These are phyloP conservation scores for Ceratitis capitata DNA, from an alignment of 1,140 invertebrate species.

Conservation along the genomic window DNA sequence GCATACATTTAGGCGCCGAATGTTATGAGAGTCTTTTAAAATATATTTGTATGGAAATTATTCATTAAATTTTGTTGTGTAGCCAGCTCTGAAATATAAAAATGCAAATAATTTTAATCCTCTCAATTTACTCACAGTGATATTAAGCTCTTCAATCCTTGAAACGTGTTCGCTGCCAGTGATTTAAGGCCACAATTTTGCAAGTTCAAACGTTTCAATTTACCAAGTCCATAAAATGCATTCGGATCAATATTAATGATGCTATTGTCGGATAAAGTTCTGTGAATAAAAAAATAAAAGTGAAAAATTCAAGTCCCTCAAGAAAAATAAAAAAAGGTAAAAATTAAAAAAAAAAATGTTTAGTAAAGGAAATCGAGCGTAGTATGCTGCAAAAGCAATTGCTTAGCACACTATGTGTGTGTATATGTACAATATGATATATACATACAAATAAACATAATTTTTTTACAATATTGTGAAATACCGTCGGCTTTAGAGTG, in stretches of 20 bases:
- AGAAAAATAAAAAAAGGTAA: neutral
- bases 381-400: neutral
- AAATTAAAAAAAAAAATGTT: neutral
- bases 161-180: constrained; percentile 67
- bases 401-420: no score
- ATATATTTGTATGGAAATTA: neutral
- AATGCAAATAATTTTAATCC: neutral
- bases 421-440: no score
- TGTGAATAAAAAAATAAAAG: constrained; percentile 60
- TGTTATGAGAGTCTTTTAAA: neutral
- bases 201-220: constrained; percentile 69
- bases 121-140: constrained; percentile 67
- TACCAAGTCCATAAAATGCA: constrained; percentile 67
- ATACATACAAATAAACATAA: no score
- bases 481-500: no score
- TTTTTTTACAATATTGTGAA: no score
- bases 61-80: no score
- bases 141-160: constrained; percentile 66
- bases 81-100: no score
- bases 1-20: neutral
- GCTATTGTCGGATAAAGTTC: constrained; percentile 70
- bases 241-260: constrained; percentile 68
- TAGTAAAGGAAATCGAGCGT: neutral
- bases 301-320: neutral
- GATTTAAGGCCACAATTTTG: constrained; percentile 69